A percentile compares a stretch with the other conserved stretches of the same genome.
phyloP scores from a whole-genome alignment of 2,888 invertebrate genomes.

The Calliphora vomitoria region DNA sequence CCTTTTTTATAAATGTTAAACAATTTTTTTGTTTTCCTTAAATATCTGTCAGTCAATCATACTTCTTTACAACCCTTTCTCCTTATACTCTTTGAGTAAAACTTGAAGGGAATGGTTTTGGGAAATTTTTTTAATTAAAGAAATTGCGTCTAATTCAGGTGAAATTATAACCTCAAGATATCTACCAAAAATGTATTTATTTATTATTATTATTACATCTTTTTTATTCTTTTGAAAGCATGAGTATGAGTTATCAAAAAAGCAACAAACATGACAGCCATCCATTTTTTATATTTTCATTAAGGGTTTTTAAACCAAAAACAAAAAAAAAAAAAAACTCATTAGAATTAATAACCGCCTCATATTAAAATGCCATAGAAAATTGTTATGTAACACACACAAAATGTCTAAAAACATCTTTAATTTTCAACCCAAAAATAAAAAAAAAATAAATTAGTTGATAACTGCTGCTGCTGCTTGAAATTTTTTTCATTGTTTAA shows the following conservation, averaged over 20 bases:
- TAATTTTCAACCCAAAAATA: slow-evolving; percentile 57
- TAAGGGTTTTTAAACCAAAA: not conserved
- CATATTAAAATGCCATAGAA: not conserved
- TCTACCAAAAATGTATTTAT: slow-evolving; percentile 26
- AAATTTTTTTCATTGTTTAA: slow-evolving; percentile 56
- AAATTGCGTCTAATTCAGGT: slow-evolving; percentile 83
- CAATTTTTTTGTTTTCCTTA: slow-evolving; percentile 31
- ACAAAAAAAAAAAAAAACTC: no score
- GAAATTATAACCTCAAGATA: slow-evolving; percentile 73
- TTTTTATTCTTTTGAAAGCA: not conserved
- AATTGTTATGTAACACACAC: slow-evolving; percentile 3
- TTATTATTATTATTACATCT: slow-evolving; percentile 43
- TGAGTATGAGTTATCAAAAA: slow-evolving; percentile 1
- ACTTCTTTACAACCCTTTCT: not conserved
- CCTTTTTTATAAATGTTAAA: not conserved
- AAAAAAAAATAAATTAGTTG: slow-evolving; percentile 53
- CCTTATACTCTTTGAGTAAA: not conserved
- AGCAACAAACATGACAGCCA: not conserved
- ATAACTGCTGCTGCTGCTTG: slow-evolving; percentile 54
- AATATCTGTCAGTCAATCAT: slow-evolving; percentile 18
- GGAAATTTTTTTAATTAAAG: slow-evolving; percentile 81
- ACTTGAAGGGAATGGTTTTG: slow-evolving; percentile 36
- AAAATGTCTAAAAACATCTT: slow-evolving; percentile 42
- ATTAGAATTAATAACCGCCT: slow-evolving; percentile 63
- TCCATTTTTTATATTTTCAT: not conserved